Evolutionary conservation across 2,888 invertebrate species (phyloP).

Genomic region (Lydus trimaculatus): DNA sequence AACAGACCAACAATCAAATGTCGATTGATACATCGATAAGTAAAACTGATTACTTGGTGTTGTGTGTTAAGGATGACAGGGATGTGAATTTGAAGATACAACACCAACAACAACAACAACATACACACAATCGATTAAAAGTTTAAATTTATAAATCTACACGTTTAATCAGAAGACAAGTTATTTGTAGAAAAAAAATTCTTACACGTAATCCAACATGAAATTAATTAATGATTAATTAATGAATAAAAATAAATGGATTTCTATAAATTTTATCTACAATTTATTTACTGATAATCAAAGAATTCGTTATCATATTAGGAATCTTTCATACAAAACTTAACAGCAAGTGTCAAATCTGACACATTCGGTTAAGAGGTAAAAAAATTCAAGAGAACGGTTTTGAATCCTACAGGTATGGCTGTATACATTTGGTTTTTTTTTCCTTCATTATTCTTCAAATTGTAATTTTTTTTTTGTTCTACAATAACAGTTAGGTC

Average conservation of each 20-base stretch:
- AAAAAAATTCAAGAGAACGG: background rate
- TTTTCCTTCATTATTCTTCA: too few relatives aligned
- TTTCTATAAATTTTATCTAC: background rate
- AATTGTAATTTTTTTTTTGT: background rate
- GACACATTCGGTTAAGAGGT: background rate
- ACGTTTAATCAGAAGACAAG: background rate
- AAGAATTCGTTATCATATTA: background rate
- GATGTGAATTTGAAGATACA: slow-evolving; percentile 1
- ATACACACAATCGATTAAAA: background rate
- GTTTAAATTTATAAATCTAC: background rate
- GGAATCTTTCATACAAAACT: background rate
- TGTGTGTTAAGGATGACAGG: slow-evolving; percentile 3
- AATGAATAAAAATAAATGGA: background rate
- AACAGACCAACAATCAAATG: slow-evolving; percentile 25
- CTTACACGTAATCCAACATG: background rate
- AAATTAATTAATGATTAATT: background rate
- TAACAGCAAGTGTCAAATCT: slow-evolving; percentile 5
- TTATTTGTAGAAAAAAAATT: background rate
- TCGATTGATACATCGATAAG: slow-evolving; percentile 15
- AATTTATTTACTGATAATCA: background rate
- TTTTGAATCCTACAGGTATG: slow-evolving; percentile 1
- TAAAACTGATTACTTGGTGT: slow-evolving; percentile 5
- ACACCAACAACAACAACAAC: background rate
- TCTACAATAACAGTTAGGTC: slow-evolving; percentile 37
- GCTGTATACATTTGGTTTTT: background rate